phyloP scores from a whole-genome alignment of 2,888 invertebrate species.

The Dicyrtomina minuta region DNA sequence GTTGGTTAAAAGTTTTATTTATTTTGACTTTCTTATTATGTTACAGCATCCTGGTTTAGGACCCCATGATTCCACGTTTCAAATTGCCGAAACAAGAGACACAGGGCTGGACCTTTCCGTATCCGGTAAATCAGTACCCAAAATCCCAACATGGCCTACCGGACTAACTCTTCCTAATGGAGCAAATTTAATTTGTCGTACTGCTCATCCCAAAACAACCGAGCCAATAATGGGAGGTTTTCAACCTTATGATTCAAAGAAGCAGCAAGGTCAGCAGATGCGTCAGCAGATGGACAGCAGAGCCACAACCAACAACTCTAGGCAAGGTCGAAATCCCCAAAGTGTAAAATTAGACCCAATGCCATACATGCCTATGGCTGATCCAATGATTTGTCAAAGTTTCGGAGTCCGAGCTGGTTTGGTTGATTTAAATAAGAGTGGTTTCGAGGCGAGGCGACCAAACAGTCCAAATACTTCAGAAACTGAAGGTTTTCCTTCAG shows the following conservation, averaged over 20 bases:
- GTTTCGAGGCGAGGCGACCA: not conserved
- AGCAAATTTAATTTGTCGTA: not conserved
- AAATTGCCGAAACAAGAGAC: not conserved
- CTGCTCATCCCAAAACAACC: not conserved
- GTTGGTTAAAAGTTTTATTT: too few species aligned
- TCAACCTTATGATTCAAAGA: too few species aligned
- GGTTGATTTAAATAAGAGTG: not conserved
- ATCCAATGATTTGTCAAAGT: conserved; percentile 23
- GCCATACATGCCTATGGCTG: conserved; percentile 16
- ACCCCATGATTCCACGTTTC: conserved; percentile 5
- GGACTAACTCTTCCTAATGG: conserved; percentile 20
- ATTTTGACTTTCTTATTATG: not conserved
- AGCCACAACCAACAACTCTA: too few species aligned
- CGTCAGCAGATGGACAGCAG: too few species aligned
- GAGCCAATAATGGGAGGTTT: not conserved
- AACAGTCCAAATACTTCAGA: conserved; percentile 13
- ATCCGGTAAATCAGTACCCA: conserved; percentile 1
- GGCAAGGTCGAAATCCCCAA: not conserved
- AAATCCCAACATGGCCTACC: conserved; percentile 2
- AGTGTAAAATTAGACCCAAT: not conserved
- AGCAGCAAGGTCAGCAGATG: not conserved
- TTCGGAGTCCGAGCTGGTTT: conserved; percentile 16
- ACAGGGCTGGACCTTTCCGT: not conserved
- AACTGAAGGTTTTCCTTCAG: too few species aligned
- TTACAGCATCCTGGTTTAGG: conserved; percentile 12